Evolutionary conservation across 2,113 vertebrate species (phyloP), one percentile per base, ranked within the genome.

Genomic region (Numida meleagris): DNA sequence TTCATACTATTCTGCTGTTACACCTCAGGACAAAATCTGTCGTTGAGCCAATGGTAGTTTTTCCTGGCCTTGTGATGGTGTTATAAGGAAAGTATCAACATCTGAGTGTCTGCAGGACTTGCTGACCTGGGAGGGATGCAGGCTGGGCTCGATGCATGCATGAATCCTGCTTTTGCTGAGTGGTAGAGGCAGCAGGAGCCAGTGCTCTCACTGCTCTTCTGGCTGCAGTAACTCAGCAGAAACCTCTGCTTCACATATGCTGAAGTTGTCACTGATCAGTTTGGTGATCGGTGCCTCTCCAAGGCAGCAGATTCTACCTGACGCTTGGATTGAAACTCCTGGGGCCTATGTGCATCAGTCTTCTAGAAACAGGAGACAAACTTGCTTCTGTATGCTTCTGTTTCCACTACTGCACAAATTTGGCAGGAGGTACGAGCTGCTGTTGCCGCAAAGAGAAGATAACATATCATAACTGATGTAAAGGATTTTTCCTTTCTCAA

Each of bases 101-200:
- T 27, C 9, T 0, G 3, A 71, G 33, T 34, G 63, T 67, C 36
- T n/a, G 12, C 74, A 57, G 63, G 65, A 58, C 25, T 61, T 74
- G 50, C 21, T 91, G 61, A 21, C 29, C 12, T 93, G 46, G 29
- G 50, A 57, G 42, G 77, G 70, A 3, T 61, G 45, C 29, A 59
- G 43, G 21, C 29, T 62, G 42, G 51, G n/a, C 0, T 0, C 3
- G 9, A 17, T 1, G 2, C n/a, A 8, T 27, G 20, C 1, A 40
- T 40, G 34, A 7, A 29, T 80, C 33, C 48, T 51, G 50, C 18
- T 57, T 57, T 50, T 76, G 58, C 46, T 14, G 43, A 33, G 33
- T 31, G 25, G 53, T 42, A 57, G 21, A 31, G 59, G 45, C 78
- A 86, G 46, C 81, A 57, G 57, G n/a, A 75, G 27, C 68, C 68